A percentile compares a stretch with the other conserved stretches of the same genome.
Evolutionary conservation across 2,113 vertebrate species (phyloP).

Genomic region (Potamarius usumacintae): DNA sequence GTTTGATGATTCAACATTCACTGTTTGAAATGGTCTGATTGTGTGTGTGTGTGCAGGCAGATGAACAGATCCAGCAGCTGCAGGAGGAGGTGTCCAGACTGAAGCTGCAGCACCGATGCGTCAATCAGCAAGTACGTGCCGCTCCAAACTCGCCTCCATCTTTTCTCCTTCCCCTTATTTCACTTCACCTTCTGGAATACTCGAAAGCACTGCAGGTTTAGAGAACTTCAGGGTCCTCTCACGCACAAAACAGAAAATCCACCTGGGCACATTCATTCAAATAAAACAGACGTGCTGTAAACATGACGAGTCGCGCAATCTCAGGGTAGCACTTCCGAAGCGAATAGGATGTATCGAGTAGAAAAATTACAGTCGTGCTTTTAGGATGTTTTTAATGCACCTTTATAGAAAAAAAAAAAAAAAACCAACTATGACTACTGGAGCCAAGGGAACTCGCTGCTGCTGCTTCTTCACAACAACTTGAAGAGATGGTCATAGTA

Average conservation of each 20-base stretch:
- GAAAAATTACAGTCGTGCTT: not conserved
- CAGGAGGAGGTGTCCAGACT: slow-evolving; percentile 51
- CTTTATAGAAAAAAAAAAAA: no score
- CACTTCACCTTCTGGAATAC: not conserved
- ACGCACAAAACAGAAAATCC: not conserved
- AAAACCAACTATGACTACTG: not conserved
- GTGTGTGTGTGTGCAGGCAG: slow-evolving; percentile 47
- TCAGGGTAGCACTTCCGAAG: not conserved
- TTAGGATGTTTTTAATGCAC: no score
- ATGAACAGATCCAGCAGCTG: slow-evolving; percentile 45
- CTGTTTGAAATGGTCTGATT: slow-evolving; percentile 42
- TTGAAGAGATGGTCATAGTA: not conserved
- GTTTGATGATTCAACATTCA: slow-evolving; percentile 52
- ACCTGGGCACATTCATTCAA: not conserved
- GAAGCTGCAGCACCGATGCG: slow-evolving; percentile 41
- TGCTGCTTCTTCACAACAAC: not conserved
- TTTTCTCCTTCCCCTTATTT: no score
- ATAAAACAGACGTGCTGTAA: not conserved
- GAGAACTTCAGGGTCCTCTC: not conserved
- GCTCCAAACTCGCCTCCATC: not conserved
- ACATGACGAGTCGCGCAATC: not conserved
- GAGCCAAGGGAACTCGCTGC: not conserved
- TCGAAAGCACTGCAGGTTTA: not conserved
- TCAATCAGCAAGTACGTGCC: slow-evolving; percentile 59
- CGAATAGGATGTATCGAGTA: no score